Evolutionary conservation across 2,797 vertebrate genomes (phyloP), one percentile per base, ranked within the genome.

Genomic region (Cottoperca gobio): DNA sequence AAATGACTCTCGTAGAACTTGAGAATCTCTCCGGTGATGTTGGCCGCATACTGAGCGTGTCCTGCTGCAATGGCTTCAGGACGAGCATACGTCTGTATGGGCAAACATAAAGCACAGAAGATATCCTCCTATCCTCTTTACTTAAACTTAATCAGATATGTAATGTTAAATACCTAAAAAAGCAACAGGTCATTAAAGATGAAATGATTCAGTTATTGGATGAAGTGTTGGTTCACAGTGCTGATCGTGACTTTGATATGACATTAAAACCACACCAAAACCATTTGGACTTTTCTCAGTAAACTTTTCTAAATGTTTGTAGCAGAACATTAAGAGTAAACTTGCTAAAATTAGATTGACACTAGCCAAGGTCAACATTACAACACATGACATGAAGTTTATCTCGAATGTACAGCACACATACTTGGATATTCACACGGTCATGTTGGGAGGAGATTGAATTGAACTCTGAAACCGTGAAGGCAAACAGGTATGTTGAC

Each of bases 401-500:
- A 54, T 64, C 2, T 17, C 12, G 2, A 64, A 40, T n/a, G 13
- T 23, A 35, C 7, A 24, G 21, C 1, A 14, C 28, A 90, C 89
- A 6, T 88, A 95, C 95, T 6, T 21, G 10, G 35, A 94, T 91
- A 0, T 4, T 0, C 48, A 85, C 74, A 0, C 48, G 31, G 0
- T 35, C 14, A 13, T 72, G 0, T 6, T 5, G 0, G 1, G 37
- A 8, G 0, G 0, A 0, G 8, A 0, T 1, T 1, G 0, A 0
- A 0, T 0, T 0, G 28, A 96, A 94, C n/a, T 94, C 75, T 19
- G 89, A 90, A 5, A 96, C 86, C 0, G 66, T 59, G 68, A 95
- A 91, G 73, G 92, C 94, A 14, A 96, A 62, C 63, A 95, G 69
- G 82, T 96, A 96, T 1, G 94, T 93, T 0, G 95, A 95, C 95